A percentile compares a stretch with the other conserved stretches of the same genome.
These are phyloP conservation scores for Tretioscincus oriximinensis DNA, from an alignment of 2,113 vertebrate genomes.

Conservation along the genomic window DNA sequence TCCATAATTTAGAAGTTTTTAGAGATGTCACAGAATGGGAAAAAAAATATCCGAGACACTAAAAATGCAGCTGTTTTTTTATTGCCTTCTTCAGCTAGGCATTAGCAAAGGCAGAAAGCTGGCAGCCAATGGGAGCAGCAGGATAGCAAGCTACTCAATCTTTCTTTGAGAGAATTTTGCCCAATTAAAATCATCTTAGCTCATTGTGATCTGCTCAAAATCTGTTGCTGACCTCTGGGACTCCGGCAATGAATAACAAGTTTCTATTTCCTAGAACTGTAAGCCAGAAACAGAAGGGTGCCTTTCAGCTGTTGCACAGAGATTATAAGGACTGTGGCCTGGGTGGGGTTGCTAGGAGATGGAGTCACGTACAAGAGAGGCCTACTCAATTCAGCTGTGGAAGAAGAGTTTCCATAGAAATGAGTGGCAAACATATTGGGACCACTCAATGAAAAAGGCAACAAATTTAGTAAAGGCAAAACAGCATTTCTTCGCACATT, in stretches of 20 bases:
- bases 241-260: constrained; percentile 8
- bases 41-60: not conserved
- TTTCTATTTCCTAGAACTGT: not conserved
- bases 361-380: not conserved
- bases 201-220: not conserved
- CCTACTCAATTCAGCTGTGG: not conserved
- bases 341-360: not conserved
- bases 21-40: not conserved
- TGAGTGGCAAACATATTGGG: not conserved
- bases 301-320: not conserved
- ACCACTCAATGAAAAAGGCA: not conserved
- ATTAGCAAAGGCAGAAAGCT: constrained; percentile 8
- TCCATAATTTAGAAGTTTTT: constrained; percentile 6
- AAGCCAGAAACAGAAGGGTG: not conserved
- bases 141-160: not conserved
- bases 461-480: not conserved
- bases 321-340: not conserved
- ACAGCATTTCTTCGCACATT: not conserved
- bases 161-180: not conserved
- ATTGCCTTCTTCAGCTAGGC: constrained; percentile 11
- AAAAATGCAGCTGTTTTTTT: not conserved
- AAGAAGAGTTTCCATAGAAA: not conserved
- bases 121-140: constrained; percentile 9
- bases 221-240: constrained; percentile 8
- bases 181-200: constrained; percentile 26